phyloP scores from a whole-genome alignment of 2,797 vertebrate genomes.

The Manis javanica region DNA sequence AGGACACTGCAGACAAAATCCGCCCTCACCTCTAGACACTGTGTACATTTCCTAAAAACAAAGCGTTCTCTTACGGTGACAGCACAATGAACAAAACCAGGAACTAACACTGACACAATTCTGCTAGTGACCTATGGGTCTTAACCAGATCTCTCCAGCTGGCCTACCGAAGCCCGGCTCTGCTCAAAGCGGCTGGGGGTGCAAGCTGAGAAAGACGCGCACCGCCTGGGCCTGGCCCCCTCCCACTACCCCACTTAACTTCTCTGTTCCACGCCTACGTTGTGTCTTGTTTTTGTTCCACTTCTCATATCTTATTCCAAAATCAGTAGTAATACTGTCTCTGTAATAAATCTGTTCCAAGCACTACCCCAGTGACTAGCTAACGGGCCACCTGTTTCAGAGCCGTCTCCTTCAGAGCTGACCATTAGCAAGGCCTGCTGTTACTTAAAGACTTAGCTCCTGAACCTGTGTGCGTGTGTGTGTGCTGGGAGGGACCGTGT shows the following conservation, averaged over 20 bases:
- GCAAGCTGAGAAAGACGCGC: no score
- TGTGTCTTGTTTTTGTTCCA: not conserved
- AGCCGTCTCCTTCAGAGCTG: not conserved
- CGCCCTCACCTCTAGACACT: not conserved
- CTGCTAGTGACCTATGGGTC: rapidly evolving
- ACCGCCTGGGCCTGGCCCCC: not conserved
- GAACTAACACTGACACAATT: not conserved
- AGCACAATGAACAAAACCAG: not conserved
- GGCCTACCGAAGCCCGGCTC: no score
- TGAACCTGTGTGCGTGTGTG: not conserved
- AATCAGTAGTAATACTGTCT: not conserved
- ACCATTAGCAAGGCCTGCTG: not conserved
- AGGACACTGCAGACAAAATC: not conserved
- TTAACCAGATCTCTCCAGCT: rapidly evolving
- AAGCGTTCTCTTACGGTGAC: not conserved
- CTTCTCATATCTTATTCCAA: not conserved
- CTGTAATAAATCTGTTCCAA: not conserved
- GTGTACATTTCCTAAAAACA: no score
- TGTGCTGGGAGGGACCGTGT: not conserved
- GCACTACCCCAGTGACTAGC: not conserved
- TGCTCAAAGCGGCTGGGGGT: no score
- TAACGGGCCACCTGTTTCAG: not conserved
- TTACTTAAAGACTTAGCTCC: no score
- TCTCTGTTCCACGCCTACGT: rapidly evolving
- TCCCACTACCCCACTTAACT: rapidly evolving